Evolutionary conservation across 1,140 invertebrate species (phyloP), one percentile per base, ranked within the genome.

Genomic region (Colletes gigas): DNA sequence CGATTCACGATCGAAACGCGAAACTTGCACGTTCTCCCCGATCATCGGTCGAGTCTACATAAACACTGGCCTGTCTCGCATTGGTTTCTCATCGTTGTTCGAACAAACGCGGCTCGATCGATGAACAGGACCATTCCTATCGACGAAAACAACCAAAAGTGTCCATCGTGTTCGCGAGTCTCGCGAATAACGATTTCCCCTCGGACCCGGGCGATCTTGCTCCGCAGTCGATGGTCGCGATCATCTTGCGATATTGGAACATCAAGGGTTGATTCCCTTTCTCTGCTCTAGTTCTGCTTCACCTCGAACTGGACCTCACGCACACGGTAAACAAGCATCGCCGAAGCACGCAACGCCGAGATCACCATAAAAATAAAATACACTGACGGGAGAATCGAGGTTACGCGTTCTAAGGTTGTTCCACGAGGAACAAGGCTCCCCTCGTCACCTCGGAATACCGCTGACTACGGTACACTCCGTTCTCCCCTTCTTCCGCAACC

Each of bases 351-450:
- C 55, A 30, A 30, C 30, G 30, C 30, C 30, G 30, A 30, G 30
- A 30, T 30, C 30, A 30, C 30, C 30, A 30, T 30, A 30, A 30
- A 30, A 30, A 30, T 30, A 30, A 30, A 30, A 30, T 30, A 17
- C 30, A 41, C 30, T 41, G 60, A 17, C 10, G 3, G 4, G 30
- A 30, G 2, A 30, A 30, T 1, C 54, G 65, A 39, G 21, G n/a
- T 63, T 59, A 30, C 44, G 44, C 54, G n/a, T 50, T 17, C 30
- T 30, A 30, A 63, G 60, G 78, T 59, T 6, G 52, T 70, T 47
- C 60, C 83, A 84, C 83, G 83, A 70, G 83, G 78, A 52, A 77
- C 72, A 77, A 63, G 72, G 62, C 50, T 30, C 72, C 39, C 77
- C 55, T 52, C 47, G 76, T 7, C 69, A 41, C 77, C 21, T 57